Conservation (phyloP, 2,888 invertebrate species). For the Boloria euphrosyne region DNA sequence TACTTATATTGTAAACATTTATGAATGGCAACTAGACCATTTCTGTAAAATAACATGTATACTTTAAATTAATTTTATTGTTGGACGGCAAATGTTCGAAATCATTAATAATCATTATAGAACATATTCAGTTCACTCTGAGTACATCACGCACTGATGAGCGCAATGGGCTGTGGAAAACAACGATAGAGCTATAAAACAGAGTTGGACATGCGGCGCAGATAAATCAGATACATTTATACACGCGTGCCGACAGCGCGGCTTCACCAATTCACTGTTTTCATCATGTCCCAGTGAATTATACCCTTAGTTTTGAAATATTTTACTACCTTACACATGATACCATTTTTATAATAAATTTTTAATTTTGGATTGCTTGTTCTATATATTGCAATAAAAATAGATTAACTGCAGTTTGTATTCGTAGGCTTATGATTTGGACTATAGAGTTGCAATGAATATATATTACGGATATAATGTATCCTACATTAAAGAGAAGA, state of each 20-base stretch:
- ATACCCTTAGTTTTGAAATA: conserved; percentile 32
- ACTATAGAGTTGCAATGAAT: too few species aligned
- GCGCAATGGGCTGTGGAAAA: conserved; percentile 33
- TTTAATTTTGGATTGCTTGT: background rate
- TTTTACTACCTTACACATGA: conserved; percentile 17
- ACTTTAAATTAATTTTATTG: background rate
- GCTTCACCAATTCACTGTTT: conserved; percentile 41
- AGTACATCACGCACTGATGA: conserved; percentile 33
- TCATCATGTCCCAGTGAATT: conserved; percentile 42
- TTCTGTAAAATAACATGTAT: too few species aligned
- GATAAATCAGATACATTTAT: conserved; percentile 44
- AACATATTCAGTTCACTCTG: conserved; percentile 29
- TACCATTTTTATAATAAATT: conserved; percentile 17
- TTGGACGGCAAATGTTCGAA: conserved; percentile 16
- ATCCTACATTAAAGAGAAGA: too few species aligned
- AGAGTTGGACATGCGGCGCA: conserved; percentile 39
- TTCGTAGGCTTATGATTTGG: too few species aligned
- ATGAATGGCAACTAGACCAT: too few species aligned
- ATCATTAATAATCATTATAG: conserved; percentile 38
- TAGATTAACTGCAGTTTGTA: background rate
- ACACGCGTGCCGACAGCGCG: conserved; percentile 39
- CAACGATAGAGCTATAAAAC: conserved; percentile 42
- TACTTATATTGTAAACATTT: too few species aligned
- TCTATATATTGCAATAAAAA: conserved; percentile 5
- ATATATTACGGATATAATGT: too few species aligned